Percentiles rank a stretch among this genome's conserved stretches.
phyloP scores from a whole-genome alignment of 2,797 vertebrate genomes.

The Ptychobarbus kaznakovi region DNA sequence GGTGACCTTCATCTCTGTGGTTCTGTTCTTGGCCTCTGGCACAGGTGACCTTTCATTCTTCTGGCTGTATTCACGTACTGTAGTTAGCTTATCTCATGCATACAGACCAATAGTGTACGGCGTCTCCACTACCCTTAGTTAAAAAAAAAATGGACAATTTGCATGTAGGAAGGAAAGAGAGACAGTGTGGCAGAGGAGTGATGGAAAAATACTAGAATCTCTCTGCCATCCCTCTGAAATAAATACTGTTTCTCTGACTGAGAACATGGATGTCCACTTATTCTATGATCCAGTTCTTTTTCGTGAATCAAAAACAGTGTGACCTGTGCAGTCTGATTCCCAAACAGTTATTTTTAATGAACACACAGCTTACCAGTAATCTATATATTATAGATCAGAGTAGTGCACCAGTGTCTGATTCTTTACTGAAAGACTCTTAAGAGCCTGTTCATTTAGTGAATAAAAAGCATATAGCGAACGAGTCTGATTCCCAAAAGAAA shows the following conservation, averaged over 20 bases:
- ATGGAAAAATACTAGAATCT: constrained; percentile 39
- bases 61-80: constrained; percentile 59
- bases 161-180: constrained; percentile 68
- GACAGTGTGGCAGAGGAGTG: constrained; percentile 30
- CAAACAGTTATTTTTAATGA: neutral
- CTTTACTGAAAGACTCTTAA: neutral
- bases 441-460: neutral
- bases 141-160: constrained; percentile 69
- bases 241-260: constrained; percentile 45
- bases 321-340: neutral
- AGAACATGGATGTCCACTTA: constrained; percentile 12
- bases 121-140: constrained; percentile 63
- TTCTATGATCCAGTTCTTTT: neutral
- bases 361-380: neutral
- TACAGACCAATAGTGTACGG: constrained; percentile 67
- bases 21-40: constrained; percentile 63
- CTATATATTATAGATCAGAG: neutral
- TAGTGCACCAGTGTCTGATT: neutral
- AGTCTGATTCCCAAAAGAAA: neutral
- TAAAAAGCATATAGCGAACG: neutral
- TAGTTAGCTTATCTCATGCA: constrained; percentile 70
- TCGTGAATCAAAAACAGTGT: neutral
- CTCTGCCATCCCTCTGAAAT: constrained; percentile 22
- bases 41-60: constrained; percentile 70
- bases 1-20: constrained; percentile 74